phyloP scores from a whole-genome alignment of 2,888 invertebrate genomes.

The Poecilus cupreus region DNA sequence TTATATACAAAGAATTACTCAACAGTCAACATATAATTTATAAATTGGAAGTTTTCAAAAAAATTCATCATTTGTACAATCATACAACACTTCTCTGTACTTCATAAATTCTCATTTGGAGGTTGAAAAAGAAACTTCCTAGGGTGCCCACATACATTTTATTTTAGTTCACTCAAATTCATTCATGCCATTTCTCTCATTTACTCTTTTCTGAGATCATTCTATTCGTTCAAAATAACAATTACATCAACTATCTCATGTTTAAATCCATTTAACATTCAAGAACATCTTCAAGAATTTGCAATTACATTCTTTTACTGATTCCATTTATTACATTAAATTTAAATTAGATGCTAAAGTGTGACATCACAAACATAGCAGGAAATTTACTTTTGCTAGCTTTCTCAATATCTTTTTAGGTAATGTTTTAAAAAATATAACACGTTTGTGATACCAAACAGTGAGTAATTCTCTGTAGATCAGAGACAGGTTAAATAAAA shows the following conservation, averaged over 20 bases:
- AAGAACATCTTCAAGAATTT: background rate
- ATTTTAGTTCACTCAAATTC: background rate
- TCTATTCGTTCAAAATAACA: too few relatives aligned
- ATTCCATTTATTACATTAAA: too few relatives aligned
- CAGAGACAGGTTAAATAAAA: constrained; percentile 13
- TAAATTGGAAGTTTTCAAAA: background rate
- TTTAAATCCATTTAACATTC: background rate
- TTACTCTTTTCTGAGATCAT: background rate
- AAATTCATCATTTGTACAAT: too few relatives aligned
- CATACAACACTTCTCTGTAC: too few relatives aligned
- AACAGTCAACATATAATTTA: background rate
- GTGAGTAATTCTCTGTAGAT: constrained; percentile 22
- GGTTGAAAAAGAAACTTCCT: background rate
- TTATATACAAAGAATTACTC: constrained; percentile 29
- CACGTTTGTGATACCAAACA: background rate
- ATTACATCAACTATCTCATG: background rate
- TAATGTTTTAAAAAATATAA: too few relatives aligned
- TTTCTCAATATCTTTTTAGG: background rate
- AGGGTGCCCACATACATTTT: background rate
- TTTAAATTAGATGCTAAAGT: too few relatives aligned
- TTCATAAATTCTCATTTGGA: too few relatives aligned
- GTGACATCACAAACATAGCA: too few relatives aligned
- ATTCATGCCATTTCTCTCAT: background rate
- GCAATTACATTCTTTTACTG: too few relatives aligned
- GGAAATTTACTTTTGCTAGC: too few relatives aligned